Evolutionary conservation across 2,113 vertebrate genomes (phyloP), one percentile per base, ranked within the genome.

Genomic region (Chlorodrepanis virens): DNA sequence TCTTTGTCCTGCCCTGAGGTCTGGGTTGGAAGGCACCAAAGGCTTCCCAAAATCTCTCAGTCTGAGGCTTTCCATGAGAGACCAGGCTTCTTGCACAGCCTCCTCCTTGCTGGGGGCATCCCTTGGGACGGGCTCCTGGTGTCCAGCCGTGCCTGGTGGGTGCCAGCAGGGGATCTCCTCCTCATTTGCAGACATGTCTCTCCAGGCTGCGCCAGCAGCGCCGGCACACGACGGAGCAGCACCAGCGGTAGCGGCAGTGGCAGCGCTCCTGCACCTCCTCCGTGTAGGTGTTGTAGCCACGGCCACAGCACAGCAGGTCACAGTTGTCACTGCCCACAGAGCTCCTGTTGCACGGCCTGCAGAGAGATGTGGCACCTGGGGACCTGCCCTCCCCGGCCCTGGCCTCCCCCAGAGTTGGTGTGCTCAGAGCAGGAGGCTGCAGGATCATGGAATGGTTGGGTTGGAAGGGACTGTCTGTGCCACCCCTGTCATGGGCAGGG

Each of bases 191-290:
- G 86, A 98, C 98, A 0, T 98, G 96, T 86, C 97, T 96, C 65
- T 98, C 95, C 60, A 98, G 98, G 23, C 92, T 94, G 84, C 90
- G 94, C 52, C 95, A 80, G 53, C 98, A 98, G 56, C 93, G 98
- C 96, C 97, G 97, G 97, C 98, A 98, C 82, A 93, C 96, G 90
- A 98, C 98, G 5, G 98, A 98, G 90, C 98, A 98, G 96, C 98
- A 98, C 98, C 98, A 98, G 97, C 97, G 97, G 54, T 98, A 98
- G 47, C 95, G 98, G 96, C 98, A 98, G 91, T 96, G 98, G 56
- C 98, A 98, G 14, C 98, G 86, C 87, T 98, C 98, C 77, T 96
- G 91, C 82, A 98, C 81, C 74, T 94, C 97, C 90, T 98, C 98
- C 2, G 84, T 97, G 94, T 98, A 98, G 22, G 97, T 70, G 35